Conservation (phyloP, 2,113 vertebrate genomes). For the Chlorocebus sabaeus region DNA sequence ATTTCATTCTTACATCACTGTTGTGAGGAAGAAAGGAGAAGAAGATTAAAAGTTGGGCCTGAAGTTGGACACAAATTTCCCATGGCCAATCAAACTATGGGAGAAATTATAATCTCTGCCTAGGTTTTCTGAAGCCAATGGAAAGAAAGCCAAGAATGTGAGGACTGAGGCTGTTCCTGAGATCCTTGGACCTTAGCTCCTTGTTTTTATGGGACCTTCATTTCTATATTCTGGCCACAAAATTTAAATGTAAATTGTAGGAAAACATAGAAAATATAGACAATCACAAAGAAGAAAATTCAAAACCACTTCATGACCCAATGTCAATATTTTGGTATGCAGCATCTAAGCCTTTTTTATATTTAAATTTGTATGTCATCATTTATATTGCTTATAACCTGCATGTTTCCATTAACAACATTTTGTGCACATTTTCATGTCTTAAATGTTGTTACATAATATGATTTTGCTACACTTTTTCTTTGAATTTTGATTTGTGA, state of each 20-base stretch:
- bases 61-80: not conserved
- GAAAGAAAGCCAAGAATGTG: not conserved
- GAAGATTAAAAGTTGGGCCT: not conserved
- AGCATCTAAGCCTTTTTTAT: not conserved
- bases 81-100: not conserved
- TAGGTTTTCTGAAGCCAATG: not conserved
- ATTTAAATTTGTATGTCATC: not conserved
- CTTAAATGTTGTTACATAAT: not conserved
- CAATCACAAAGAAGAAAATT: not conserved
- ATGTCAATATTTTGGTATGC: not conserved
- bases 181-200: not conserved
- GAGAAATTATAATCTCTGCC: not conserved
- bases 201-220: not conserved
- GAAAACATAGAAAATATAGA: not conserved
- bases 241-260: not conserved
- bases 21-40: not conserved
- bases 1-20: not conserved
- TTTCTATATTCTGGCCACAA: not conserved
- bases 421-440: not conserved
- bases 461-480: not conserved
- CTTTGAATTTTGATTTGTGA: not conserved
- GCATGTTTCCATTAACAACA: not conserved
- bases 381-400: not conserved
- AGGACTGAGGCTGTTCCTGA: not conserved
- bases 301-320: not conserved